phyloP scores from a whole-genome alignment of 2,888 invertebrate genomes.

The Mythimna ferrago region DNA sequence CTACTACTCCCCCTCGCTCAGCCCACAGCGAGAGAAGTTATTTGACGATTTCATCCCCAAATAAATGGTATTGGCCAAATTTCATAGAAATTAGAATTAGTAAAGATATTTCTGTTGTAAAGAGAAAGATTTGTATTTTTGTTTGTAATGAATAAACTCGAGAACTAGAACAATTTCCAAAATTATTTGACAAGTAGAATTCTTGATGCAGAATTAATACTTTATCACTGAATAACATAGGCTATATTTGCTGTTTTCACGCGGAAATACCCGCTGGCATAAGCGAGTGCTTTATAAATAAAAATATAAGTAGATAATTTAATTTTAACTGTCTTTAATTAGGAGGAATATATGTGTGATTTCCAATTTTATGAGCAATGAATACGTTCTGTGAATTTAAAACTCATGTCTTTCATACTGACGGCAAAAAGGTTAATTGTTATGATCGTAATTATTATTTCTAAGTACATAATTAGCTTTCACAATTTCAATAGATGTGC shows the following conservation, averaged over 20 bases:
- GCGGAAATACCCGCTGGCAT: too few relatives aligned
- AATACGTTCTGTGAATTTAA: conserved; percentile 3
- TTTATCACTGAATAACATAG: too few relatives aligned
- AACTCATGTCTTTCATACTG: not conserved
- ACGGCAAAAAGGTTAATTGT: not conserved
- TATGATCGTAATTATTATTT: not conserved
- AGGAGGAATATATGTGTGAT: not conserved
- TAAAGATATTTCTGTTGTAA: too few relatives aligned
- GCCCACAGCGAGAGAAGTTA: too few relatives aligned
- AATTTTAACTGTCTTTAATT: not conserved
- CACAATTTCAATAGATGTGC: not conserved
- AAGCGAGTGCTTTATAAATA: not conserved
- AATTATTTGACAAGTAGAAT: too few relatives aligned
- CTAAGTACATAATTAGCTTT: conserved; percentile 11
- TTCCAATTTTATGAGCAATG: conserved; percentile 6
- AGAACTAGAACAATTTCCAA: too few relatives aligned
- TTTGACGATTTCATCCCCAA: too few relatives aligned
- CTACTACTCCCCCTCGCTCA: too few relatives aligned
- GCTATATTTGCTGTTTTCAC: too few relatives aligned
- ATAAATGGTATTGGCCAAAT: not conserved
- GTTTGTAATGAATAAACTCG: too few relatives aligned
- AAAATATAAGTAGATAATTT: not conserved
- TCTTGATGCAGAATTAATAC: too few relatives aligned
- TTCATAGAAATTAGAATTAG: not conserved
- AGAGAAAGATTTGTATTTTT: too few relatives aligned